These are phyloP conservation scores for Axis porcinus DNA, from an alignment of 2,113 vertebrate species.

Conservation along the genomic window DNA sequence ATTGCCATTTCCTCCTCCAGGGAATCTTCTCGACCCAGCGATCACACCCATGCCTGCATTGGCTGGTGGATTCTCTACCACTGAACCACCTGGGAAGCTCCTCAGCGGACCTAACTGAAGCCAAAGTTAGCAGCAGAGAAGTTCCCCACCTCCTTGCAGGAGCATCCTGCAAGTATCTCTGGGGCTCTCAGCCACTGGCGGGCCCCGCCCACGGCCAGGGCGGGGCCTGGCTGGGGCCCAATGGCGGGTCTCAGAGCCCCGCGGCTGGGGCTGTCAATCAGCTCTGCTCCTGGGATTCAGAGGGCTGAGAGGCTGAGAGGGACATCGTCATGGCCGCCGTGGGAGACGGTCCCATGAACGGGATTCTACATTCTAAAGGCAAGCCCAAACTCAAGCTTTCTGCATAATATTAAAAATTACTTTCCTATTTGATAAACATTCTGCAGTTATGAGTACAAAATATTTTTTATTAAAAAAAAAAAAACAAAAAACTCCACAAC, in stretches of 20 bases:
- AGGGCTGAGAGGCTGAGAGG: background rate
- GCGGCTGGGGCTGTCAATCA: background rate
- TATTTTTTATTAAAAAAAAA: background rate
- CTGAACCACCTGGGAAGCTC: background rate
- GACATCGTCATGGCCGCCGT: background rate
- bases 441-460: background rate
- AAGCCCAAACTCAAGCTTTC: background rate
- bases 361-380: background rate
- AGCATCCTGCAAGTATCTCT: rapidly evolving
- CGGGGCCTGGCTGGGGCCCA: background rate
- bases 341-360: background rate
- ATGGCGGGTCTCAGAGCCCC: background rate
- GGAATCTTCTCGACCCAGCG: background rate
- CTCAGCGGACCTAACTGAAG: background rate
- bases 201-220: background rate
- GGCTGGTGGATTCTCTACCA: background rate
- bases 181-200: background rate
- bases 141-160: background rate
- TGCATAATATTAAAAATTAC: background rate
- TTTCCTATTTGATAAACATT: background rate
- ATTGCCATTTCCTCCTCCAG: background rate
- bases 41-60: background rate
- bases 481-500: background rate
- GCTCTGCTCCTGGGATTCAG: background rate
- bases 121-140: background rate